Percentiles rank a stretch among this genome's conserved stretches.
Conservation (phyloP, 2,113 vertebrate species). For the Jacana jacana region DNA sequence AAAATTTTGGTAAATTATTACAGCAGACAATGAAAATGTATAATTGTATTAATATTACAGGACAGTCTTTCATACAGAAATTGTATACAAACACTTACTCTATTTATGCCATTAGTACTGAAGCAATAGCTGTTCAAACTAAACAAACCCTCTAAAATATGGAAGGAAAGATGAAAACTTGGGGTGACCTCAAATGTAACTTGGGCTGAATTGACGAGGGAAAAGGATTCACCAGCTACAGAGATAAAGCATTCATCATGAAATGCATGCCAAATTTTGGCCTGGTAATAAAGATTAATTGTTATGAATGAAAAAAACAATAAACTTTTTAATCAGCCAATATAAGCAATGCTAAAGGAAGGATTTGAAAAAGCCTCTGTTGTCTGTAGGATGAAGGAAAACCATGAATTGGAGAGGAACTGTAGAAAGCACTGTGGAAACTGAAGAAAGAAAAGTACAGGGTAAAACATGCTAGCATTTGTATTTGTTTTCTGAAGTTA, state of each 20-base stretch:
- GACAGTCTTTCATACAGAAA: background rate
- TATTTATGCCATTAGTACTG: background rate
- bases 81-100: background rate
- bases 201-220: background rate
- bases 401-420: background rate
- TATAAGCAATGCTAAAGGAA: background rate
- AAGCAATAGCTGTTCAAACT: background rate
- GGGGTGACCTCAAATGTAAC: background rate
- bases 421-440: background rate
- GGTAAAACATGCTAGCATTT: background rate
- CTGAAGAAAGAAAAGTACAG: accelerated
- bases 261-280: background rate
- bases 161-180: background rate
- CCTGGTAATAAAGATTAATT: background rate
- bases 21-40: background rate
- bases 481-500: background rate
- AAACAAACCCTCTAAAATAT: background rate
- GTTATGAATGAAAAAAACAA: background rate
- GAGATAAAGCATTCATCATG: background rate
- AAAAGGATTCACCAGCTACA: background rate
- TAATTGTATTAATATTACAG: background rate
- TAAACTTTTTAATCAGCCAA: background rate
- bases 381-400: background rate
- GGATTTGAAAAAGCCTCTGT: background rate
- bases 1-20: background rate